Evolutionary conservation across 2,888 invertebrate genomes (phyloP).

Genomic region (Salpingus planirostris): DNA sequence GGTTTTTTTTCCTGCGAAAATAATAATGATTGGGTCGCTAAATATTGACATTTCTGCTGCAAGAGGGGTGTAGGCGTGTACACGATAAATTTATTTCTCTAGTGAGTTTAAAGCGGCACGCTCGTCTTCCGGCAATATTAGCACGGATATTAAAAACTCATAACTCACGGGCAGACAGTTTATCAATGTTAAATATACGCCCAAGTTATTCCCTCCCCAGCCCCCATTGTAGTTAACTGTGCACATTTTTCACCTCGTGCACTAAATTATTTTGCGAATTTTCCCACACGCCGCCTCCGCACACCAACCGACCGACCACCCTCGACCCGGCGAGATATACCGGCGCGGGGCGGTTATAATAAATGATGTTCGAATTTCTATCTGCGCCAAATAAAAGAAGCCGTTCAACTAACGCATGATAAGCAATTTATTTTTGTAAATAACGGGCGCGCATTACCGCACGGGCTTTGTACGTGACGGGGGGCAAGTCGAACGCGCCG

Average conservation of each 20-base stretch:
- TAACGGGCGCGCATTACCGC: no score
- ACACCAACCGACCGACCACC: constrained; percentile 5
- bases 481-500: no score
- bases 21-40: no score
- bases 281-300: constrained; percentile 2
- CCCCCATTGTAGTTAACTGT: constrained; percentile 21
- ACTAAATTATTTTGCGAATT: constrained; percentile 19
- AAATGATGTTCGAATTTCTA: constrained; percentile 17
- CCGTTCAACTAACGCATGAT: constrained; percentile 10
- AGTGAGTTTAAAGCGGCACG: constrained; percentile 12
- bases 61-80: neutral
- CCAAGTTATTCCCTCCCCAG: constrained; percentile 15
- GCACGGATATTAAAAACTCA: constrained; percentile 34
- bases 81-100: constrained; percentile 1
- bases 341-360: constrained; percentile 10
- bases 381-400: constrained; percentile 14
- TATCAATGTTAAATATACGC: constrained; percentile 27
- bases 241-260: constrained; percentile 22
- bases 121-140: constrained; percentile 24
- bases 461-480: no score
- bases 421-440: constrained; percentile 15
- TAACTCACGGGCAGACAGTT: constrained; percentile 32
- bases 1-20: no score
- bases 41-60: neutral
- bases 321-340: constrained; percentile 11